Evolutionary conservation across 2,797 vertebrate genomes (phyloP), one percentile per base, ranked within the genome.

Genomic region (Channallabes apus): DNA sequence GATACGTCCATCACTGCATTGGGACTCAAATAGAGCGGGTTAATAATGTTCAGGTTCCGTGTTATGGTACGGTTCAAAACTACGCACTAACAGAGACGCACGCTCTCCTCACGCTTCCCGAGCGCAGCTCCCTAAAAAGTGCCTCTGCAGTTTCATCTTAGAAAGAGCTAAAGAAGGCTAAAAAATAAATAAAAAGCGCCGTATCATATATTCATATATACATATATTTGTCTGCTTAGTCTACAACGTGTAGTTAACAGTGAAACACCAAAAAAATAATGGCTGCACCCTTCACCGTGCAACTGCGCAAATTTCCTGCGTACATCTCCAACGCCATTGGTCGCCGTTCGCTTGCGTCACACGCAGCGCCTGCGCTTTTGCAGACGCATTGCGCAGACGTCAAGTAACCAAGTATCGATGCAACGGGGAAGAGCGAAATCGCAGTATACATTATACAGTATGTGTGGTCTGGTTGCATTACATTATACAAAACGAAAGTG

Each of bases 281-380:
- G 95, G 95, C 94, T 94, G 94, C 94, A 91, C 91, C 90, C 58
- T 89, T 88, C 90, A 54, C 88, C 71, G 56, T 90, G 91, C 92
- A 89, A 80, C 93, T 95, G 95, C 95, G 95, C 95, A 96, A 93
- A 67, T 92, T 93, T 91, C 89, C 93, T 96, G 94, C 95, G 94
- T 93, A 92, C 91, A 90, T 92, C 89, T 88, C 82, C 46, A 83
- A 77, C 71, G 88, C 90, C 89, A 93, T 93, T 92, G 90, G 94
- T 92, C 92, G 87, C 86, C 6, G 85, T 8, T 6, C 51, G 64
- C 69, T 67, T 83, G 56, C 88, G 86, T 88, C 82, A 88, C 76
- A 86, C 86, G 86, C 86, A 88, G 88, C 65, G 71, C 79, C 84
- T 86, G 87, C 87, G 84, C 87, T 65, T 77, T 83, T 67, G 87